These are phyloP conservation scores for Pseudobourletiella spinata DNA, from an alignment of 1,140 invertebrate species.

Conservation along the genomic window DNA sequence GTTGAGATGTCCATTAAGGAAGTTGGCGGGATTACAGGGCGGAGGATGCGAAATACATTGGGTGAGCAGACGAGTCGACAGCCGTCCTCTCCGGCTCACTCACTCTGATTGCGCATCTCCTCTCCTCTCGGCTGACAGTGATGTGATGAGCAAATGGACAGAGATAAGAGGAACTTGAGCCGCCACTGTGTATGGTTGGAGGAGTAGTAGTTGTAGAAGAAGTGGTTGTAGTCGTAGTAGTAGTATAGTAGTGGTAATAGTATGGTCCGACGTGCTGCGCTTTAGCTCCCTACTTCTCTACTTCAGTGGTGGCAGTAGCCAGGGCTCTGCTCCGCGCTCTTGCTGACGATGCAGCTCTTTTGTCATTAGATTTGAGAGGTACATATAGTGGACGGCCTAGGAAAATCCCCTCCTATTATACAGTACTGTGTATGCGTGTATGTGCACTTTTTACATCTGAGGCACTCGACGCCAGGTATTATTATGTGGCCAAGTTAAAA, in stretches of 20 bases:
- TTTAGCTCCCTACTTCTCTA: neutral
- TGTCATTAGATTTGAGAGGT: slow-evolving; percentile 9
- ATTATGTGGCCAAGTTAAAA: too few species aligned
- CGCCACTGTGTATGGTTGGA: too few species aligned
- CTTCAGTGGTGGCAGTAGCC: neutral
- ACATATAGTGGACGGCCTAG: neutral
- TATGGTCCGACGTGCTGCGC: neutral
- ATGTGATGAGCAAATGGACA: slow-evolving; percentile 17
- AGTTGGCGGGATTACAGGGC: slow-evolving; percentile 24
- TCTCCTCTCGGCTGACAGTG: slow-evolving; percentile 9
- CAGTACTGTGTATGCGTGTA: slow-evolving; percentile 11
- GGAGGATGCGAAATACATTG: slow-evolving; percentile 13
- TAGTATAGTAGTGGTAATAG: too few species aligned
- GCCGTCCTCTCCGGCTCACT: neutral
- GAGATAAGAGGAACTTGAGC: slow-evolving; percentile 18
- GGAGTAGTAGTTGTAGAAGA: too few species aligned
- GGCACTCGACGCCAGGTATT: too few species aligned
- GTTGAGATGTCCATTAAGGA: slow-evolving; percentile 16
- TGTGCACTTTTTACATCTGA: neutral
- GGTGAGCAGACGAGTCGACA: neutral
- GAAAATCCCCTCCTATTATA: too few species aligned
- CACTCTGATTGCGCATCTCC: neutral
- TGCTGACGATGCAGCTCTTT: slow-evolving; percentile 26
- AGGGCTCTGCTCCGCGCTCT: neutral
- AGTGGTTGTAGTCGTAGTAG: too few species aligned